These are phyloP conservation scores for Hydropotes inermis DNA, from an alignment of 2,113 vertebrate genomes.

Conservation along the genomic window DNA sequence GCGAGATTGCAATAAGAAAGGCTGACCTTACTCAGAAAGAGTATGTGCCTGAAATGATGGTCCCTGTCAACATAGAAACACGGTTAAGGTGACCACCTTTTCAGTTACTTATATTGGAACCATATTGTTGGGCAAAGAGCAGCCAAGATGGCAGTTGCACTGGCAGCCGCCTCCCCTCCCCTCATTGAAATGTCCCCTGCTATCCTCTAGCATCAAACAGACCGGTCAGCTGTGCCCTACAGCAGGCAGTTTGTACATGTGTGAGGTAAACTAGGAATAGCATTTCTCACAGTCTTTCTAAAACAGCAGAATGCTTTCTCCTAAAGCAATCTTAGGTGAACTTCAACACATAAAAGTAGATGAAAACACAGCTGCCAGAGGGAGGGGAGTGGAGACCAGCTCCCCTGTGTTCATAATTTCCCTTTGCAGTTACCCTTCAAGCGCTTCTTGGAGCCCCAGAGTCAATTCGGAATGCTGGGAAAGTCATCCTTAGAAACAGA, in stretches of 20 bases:
- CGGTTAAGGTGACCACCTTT: rapidly evolving
- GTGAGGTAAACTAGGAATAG: not conserved
- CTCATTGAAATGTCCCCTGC: not conserved
- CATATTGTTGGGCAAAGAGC: not conserved
- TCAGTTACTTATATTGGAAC: not conserved
- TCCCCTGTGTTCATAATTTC: not conserved
- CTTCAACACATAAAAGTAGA: not conserved
- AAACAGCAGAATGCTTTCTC: not conserved
- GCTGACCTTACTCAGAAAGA: not conserved
- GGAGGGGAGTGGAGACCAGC: not conserved
- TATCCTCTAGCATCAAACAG: not conserved
- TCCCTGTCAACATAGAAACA: rapidly evolving
- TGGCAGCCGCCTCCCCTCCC: rapidly evolving
- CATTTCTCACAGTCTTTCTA: not conserved
- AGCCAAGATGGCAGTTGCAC: not conserved
- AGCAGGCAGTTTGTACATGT: rapidly evolving
- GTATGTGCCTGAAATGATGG: not conserved
- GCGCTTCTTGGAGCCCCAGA: not conserved
- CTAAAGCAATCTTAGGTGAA: not conserved
- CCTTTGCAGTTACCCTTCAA: not conserved
- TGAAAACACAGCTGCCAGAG: not conserved
- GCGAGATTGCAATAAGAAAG: not conserved
- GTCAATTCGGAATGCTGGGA: not conserved
- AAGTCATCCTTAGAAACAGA: not conserved
- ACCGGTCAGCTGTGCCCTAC: not conserved